A percentile compares a stretch with the other conserved stretches of the same genome.
Conservation (phyloP, 2,113 vertebrate species). For the Paradisaea rubra region DNA sequence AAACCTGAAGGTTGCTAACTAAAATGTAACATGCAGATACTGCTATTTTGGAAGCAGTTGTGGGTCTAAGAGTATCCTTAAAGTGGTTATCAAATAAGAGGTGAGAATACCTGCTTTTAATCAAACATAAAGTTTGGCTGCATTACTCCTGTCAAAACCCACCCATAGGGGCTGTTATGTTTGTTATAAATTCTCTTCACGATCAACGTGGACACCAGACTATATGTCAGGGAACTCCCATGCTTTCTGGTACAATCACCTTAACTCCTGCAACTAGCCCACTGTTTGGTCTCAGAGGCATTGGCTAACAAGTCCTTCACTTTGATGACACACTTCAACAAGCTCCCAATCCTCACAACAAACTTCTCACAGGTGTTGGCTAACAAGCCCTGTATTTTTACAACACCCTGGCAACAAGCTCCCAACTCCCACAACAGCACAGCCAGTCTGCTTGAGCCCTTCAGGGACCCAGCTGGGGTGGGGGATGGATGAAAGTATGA, state of each 20-base stretch:
- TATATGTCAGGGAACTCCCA: not conserved
- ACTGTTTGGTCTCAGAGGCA: too few species aligned
- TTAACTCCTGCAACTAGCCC: not conserved
- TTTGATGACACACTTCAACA: not conserved
- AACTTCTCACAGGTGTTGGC: not conserved
- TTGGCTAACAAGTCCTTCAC: not conserved
- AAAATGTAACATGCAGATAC: not conserved
- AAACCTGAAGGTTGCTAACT: not conserved
- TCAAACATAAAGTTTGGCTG: not conserved
- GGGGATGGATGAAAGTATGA: not conserved
- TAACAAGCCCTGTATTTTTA: not conserved
- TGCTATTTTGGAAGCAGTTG: not conserved
- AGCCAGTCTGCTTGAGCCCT: not conserved
- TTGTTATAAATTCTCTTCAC: not conserved
- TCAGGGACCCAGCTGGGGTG: not conserved
- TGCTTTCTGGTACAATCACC: not conserved
- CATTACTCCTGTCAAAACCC: not conserved
- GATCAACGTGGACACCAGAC: not conserved
- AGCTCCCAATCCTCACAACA: not conserved
- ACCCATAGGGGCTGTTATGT: fast-evolving
- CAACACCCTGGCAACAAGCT: not conserved
- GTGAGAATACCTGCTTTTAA: not conserved
- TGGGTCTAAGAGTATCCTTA: not conserved
- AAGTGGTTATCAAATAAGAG: not conserved
- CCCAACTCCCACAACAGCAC: not conserved